Evolutionary conservation across 2,113 vertebrate species (phyloP).

Genomic region (Vidua chalybeata): DNA sequence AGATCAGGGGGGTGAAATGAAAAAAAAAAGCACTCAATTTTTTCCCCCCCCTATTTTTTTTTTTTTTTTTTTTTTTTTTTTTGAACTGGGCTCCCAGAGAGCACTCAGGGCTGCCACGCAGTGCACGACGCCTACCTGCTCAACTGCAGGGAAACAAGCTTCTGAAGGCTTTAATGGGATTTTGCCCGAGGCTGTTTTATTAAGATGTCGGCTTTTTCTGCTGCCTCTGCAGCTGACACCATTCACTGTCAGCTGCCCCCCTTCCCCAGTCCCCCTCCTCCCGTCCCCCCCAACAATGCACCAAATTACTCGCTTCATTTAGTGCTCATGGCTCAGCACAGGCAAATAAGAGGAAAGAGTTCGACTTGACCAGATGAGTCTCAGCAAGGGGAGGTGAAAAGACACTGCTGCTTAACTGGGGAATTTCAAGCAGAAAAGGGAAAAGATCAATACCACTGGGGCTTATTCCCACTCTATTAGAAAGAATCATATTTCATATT

Average conservation of each 20-base stretch:
- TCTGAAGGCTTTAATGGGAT: slow-evolving; percentile 99
- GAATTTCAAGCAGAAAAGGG: slow-evolving; percentile 21
- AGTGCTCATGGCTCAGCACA: slow-evolving; percentile 80
- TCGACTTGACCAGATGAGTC: slow-evolving; percentile 82
- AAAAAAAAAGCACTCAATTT: slow-evolving; percentile 56
- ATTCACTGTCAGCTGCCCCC: slow-evolving; percentile 87
- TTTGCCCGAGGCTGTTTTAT: slow-evolving; percentile 99
- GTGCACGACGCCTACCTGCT: slow-evolving; percentile 88
- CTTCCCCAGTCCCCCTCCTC: slow-evolving; percentile 68
- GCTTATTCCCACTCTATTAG: slow-evolving; percentile 69
- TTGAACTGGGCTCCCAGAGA: slow-evolving; percentile 84
- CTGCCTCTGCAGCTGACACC: slow-evolving; percentile 99
- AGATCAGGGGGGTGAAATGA: not conserved
- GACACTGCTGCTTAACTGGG: slow-evolving; percentile 68
- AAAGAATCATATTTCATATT: slow-evolving; percentile 69
- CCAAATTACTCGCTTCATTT: slow-evolving; percentile 89
- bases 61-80: slow-evolving; percentile 71
- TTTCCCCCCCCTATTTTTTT: not conserved
- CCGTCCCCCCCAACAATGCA: slow-evolving; percentile 75
- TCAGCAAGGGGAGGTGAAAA: slow-evolving; percentile 73
- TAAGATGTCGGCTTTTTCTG: slow-evolving; percentile 99
- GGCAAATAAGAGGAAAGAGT: slow-evolving; percentile 80
- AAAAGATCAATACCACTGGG: slow-evolving; percentile 73
- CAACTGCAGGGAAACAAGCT: slow-evolving; percentile 99
- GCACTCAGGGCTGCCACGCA: slow-evolving; percentile 83